Evolutionary conservation across 2,113 vertebrate species (phyloP).

Genomic region (Percopsis transmontana): DNA sequence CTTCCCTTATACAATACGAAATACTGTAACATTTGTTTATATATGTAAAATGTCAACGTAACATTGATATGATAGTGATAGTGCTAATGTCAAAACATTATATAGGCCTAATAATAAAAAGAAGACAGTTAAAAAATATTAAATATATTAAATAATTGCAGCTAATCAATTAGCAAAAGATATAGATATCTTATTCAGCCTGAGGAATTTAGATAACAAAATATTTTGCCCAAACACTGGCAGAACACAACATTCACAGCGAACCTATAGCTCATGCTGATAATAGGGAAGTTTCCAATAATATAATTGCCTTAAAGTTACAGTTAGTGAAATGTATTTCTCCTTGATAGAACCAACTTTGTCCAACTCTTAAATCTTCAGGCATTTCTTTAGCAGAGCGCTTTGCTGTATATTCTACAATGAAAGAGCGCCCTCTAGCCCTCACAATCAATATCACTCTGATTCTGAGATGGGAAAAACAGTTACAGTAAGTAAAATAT

Average conservation of each 20-base stretch:
- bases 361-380: too few relatives aligned
- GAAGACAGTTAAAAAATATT: conserved; percentile 30
- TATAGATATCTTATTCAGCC: conserved; percentile 40
- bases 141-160: conserved; percentile 31
- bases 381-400: neutral
- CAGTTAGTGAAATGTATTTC: neutral
- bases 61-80: too few relatives aligned
- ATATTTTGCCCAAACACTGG: conserved; percentile 3
- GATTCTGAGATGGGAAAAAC: neutral
- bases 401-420: conserved; percentile 3
- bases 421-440: conserved; percentile 43
- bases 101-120: conserved; percentile 27
- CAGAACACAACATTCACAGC: neutral
- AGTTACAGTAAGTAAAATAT: neutral
- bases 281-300: neutral
- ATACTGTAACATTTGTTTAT: conserved; percentile 2
- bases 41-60: too few relatives aligned
- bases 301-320: neutral
- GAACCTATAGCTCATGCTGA: conserved; percentile 22
- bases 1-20: conserved; percentile 30
- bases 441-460: conserved; percentile 12
- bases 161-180: conserved; percentile 26
- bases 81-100: conserved; percentile 16
- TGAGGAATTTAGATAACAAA: conserved; percentile 37
- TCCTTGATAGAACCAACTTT: too few relatives aligned